Base-by-base conservation (phyloP, 2,113 vertebrate genomes). In the Eudyptes chrysolophus region DNA sequence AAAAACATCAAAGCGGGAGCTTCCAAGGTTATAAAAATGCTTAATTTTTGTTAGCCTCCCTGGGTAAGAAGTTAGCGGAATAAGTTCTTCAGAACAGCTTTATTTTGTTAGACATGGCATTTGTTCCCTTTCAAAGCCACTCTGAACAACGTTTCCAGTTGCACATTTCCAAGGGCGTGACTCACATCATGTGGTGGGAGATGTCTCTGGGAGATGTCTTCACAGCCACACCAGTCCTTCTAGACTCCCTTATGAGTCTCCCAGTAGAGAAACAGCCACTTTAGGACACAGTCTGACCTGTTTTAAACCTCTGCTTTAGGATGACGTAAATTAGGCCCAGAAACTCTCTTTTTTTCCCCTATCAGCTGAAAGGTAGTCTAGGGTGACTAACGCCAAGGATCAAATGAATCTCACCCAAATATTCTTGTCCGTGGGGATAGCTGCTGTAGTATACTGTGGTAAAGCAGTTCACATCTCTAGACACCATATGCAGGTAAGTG, bases 11-110 rank as follows among this genome's bases (percentile, higher is more conserved):
- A 92, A 94, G 48, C 0, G 1, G 40, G 71, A 88, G n/a, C 71
- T 94, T 65, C 62, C 78, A 92, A 80, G 40, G 38, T 95, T 93
- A 70, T 77, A 70, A 94, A 93, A 93, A 90, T 24, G 15, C 78
- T 65, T 40, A 42, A 61, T 79, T 79, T 84, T 69, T 79, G 19
- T 93, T 64, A 5, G 15, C n/a, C 19, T 94, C 66, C 36, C 54
- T 65, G 82, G 32, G 52, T 79, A 79, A 90, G 58, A 84, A 80
- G 49, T 46, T 60, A 91, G 75, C 0, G 1, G 68, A 89, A 8
- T 32, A 54, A 91, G 30, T 44, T 85, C 48, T 92, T 77, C 85
- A 70, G 58, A 90, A 70, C 62, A 58, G 88, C 88, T 93, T 93
- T 36, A 36, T 89, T 94, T 74, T 84, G 62, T 83, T 94, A 65